Percentiles rank a stretch among this genome's conserved stretches.
These are phyloP conservation scores for Drosophila biarmipes DNA, from an alignment of 1,140 invertebrate species.

Conservation along the genomic window DNA sequence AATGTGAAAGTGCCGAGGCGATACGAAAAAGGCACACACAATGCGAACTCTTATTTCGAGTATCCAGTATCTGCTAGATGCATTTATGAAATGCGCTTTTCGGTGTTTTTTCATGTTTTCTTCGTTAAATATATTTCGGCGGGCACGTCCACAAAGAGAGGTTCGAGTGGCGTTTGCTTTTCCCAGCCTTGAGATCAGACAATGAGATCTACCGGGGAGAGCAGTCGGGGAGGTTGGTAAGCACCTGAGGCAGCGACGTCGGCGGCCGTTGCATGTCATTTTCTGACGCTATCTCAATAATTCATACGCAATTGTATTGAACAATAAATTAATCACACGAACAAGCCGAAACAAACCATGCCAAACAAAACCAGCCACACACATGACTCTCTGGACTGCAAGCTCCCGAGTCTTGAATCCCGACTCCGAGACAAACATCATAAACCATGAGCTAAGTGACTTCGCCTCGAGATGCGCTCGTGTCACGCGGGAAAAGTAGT, in stretches of 20 bases:
- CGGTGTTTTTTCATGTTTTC: not conserved
- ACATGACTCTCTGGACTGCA: slow-evolving; percentile 20
- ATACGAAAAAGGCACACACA: slow-evolving; percentile 29
- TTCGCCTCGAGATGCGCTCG: slow-evolving; percentile 8
- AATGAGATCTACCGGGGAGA: slow-evolving; percentile 38
- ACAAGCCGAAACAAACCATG: slow-evolving; percentile 51
- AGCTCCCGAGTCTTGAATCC: slow-evolving; percentile 22
- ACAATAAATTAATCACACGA: slow-evolving; percentile 81
- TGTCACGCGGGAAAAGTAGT: slow-evolving; percentile 6
- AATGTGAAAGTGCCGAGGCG: slow-evolving; percentile 63
- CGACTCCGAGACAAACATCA: slow-evolving; percentile 41
- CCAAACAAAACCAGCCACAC: slow-evolving; percentile 35
- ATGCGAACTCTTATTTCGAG: slow-evolving; percentile 27
- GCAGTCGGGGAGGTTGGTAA: slow-evolving; percentile 31
- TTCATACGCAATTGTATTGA: slow-evolving; percentile 81
- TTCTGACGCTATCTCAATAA: slow-evolving; percentile 78
- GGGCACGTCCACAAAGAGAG: slow-evolving; percentile 33
- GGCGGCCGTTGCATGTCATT: slow-evolving; percentile 74
- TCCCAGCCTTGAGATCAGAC: slow-evolving; percentile 49
- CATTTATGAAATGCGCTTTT: slow-evolving; percentile 57
- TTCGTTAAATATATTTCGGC: slow-evolving; percentile 18
- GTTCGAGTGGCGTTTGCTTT: slow-evolving; percentile 48
- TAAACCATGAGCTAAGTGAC: slow-evolving; percentile 46
- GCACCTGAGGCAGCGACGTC: slow-evolving; percentile 68
- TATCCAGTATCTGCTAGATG: slow-evolving; percentile 52